phyloP scores from a whole-genome alignment of 2,888 invertebrate genomes.

The Listrodromus nycthemerus region DNA sequence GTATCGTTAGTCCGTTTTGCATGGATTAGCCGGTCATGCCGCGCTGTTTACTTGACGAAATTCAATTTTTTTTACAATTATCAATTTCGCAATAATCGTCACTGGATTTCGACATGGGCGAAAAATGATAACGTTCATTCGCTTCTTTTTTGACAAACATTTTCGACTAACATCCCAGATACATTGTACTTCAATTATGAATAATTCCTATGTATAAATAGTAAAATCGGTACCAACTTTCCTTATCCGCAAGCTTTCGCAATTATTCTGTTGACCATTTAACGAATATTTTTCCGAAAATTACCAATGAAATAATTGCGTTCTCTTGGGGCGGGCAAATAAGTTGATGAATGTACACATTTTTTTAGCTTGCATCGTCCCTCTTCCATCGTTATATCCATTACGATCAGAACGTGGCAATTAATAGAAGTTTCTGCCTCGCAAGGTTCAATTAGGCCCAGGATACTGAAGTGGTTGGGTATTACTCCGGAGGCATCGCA shows the following conservation, averaged over 20 bases:
- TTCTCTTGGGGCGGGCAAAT: background rate
- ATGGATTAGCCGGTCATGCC: constrained; percentile 19
- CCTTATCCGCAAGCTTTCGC: background rate
- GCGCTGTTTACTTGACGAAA: constrained; percentile 64
- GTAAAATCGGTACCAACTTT: background rate
- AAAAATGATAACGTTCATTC: background rate
- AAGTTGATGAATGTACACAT: background rate
- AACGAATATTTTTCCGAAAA: background rate
- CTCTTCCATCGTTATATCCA: constrained; percentile 36
- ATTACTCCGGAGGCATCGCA: constrained; percentile 46
- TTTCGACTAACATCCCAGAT: background rate
- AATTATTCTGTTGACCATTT: background rate
- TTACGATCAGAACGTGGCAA: constrained; percentile 32
- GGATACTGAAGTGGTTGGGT: constrained; percentile 48
- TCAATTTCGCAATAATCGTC: background rate
- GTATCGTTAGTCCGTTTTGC: constrained; percentile 12
- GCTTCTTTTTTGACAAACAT: background rate
- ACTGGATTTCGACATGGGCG: background rate
- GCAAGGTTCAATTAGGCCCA: constrained; percentile 33
- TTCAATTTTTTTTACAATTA: constrained; percentile 70
- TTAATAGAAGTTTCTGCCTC: constrained; percentile 53
- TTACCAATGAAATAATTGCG: background rate
- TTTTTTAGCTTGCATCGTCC: background rate
- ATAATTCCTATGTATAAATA: too few relatives aligned
- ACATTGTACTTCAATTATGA: background rate